Base-by-base conservation (phyloP, 2,113 vertebrate species). In the Platycercus adscitus region DNA sequence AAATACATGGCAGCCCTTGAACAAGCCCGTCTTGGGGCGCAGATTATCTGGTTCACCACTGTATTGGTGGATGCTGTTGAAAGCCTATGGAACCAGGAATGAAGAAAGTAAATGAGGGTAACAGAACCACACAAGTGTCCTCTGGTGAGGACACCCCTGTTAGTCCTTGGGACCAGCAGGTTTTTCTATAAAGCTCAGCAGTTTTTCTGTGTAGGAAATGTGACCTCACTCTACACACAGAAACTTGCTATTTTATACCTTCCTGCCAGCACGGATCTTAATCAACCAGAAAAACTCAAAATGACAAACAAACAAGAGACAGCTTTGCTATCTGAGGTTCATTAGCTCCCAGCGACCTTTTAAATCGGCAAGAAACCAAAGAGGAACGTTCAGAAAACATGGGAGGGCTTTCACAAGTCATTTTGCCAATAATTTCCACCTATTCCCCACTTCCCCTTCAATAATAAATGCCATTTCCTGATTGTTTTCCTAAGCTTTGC, bases 241-340 rank as follows among this genome's bases (percentile, higher is more conserved):
- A 93, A 76, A 88, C 89, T 93, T 96, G 93, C 87, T 95, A 81
- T 96, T 98, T 97, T 91, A 79, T 96, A 95, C 39, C 52, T 93
- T 97, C 44, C 96, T 97, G 97, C 97, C 96, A 97, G 94, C 83
- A 61, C 65, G 95, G 96, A 95, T 97, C 93, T 97, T 98, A 98
- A 98, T 98, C 98, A 98, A 98, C 97, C 96, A 97, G 98, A 98
- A 98, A 98, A 95, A 95, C 94, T 97, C 96, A 90, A 97, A 98
- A 98, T 96, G 97, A 98, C 97, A 98, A 97, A 97, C 93, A 97
- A 97, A 97, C 97, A 97, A 95, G 96, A 97, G 96, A 97, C 97
- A 98, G 97, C 97, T 97, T 98, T 97, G 93, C 96, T 97, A 71
- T 97, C 95, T 87, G 95, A 98, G 97, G 97, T 98, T 98, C 98